Evolutionary conservation across 2,797 vertebrate genomes (phyloP), one percentile per base, ranked within the genome.

Genomic region (Knipowitschia caucasica): DNA sequence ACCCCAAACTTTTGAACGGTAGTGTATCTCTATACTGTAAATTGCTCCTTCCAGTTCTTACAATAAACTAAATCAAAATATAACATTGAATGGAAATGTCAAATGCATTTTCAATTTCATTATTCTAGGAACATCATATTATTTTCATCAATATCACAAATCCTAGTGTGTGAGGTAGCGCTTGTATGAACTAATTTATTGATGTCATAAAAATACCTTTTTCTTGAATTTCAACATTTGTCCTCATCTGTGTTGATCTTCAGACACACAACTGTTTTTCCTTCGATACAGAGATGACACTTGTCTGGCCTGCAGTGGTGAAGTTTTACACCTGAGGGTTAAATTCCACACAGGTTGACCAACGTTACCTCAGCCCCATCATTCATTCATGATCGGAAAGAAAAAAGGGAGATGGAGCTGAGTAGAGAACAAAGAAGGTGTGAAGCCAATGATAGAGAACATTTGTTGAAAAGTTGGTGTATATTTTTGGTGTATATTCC

Each of bases 291-390:
- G 4, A 45, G 34, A 43, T 47, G 52, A 69, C 50, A 20, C 17
- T 46, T 4, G 64, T 66, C 54, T 66, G 11, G 40, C 64, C 27
- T 11, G 63, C 4, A 36, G 56, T 54, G 57, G 77, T 50, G 7
- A 59, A 67, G 51, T 72, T 83, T 84, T 64, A 64, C 75, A 53
- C 50, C 1, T 33, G 35, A 24, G 7, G 59, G 71, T 67, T 39
- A 80, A 49, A 78, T 81, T 80, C 69, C 69, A 63, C 73, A 42
- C 29, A 7, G n/a, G 62, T 30, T 53, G 63, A 51, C 0, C 59
- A 18, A 50, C 18, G 64, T 31, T 61, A 34, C 55, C 54, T 59
- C 63, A 14, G 53, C 11, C 64, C 56, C 70, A 67, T 69, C 73
- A 53, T 62, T 75, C 67, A 63, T 57, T 66, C 34, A 31, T 50